A percentile compares a stretch with the other conserved stretches of the same genome.
These are phyloP conservation scores for Doryteuthis pealeii DNA, from an alignment of 1,140 invertebrate species.

Conservation along the genomic window DNA sequence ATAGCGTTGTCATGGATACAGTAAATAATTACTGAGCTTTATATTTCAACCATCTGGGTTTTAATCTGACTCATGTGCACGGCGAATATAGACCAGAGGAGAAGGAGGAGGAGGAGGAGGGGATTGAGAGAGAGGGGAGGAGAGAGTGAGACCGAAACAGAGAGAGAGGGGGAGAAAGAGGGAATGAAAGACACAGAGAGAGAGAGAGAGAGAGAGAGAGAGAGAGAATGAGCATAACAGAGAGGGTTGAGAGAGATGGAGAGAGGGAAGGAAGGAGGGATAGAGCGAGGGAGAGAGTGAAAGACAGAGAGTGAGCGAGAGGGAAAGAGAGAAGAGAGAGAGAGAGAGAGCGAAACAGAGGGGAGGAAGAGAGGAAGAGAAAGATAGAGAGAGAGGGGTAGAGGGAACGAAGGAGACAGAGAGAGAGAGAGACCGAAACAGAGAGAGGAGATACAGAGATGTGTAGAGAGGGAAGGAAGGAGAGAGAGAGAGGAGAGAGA, in stretches of 20 bases:
- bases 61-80: background rate
- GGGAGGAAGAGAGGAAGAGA: too few species aligned
- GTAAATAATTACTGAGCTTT: too few species aligned
- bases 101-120: background rate
- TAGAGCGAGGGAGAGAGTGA: background rate
- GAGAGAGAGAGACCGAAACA: background rate
- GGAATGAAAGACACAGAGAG: too few species aligned
- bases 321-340: background rate
- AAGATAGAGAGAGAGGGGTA: background rate
- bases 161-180: too few species aligned
- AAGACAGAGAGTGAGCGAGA: background rate
- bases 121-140: too few species aligned
- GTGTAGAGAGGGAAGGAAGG: background rate
- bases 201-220: background rate
- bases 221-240: background rate
- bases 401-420: background rate
- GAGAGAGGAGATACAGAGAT: background rate
- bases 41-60: too few species aligned
- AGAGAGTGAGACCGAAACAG: too few species aligned
- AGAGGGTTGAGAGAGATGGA: background rate
- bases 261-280: background rate
- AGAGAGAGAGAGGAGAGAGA: background rate
- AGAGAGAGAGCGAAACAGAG: background rate
- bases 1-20: too few species aligned
- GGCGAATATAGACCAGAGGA: background rate